A percentile compares a stretch with the other conserved stretches of the same genome.
Conservation (phyloP, 2,797 vertebrate genomes). For the Macrochelys suwanniensis region DNA sequence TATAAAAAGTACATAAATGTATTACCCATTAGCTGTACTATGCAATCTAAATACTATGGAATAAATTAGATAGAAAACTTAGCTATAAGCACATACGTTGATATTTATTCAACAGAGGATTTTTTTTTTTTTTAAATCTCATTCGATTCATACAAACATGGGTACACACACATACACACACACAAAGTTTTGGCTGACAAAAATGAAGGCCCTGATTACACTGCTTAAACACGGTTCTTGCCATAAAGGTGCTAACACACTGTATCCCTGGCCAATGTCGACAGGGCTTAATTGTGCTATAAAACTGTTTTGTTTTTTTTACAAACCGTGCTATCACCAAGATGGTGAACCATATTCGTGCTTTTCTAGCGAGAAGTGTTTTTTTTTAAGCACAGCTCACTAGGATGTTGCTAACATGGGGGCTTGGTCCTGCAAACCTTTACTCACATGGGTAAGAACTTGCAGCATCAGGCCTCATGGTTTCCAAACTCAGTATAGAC, state of each 20-base stretch:
- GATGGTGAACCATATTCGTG: not conserved
- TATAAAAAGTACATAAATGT: slow-evolving; percentile 79
- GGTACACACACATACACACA: slow-evolving; percentile 1
- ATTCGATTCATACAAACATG: slow-evolving; percentile 78
- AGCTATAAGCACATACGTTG: slow-evolving; percentile 87
- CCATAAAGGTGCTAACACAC: slow-evolving; percentile 68
- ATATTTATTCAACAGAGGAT: slow-evolving; percentile 90
- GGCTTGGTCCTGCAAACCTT: slow-evolving; percentile 36
- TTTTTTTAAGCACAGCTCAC: not conserved
- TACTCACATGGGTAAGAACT: not conserved
- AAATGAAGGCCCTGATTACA: slow-evolving; percentile 71
- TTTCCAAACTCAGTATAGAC: slow-evolving; percentile 59
- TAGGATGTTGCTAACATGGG: slow-evolving; percentile 24
- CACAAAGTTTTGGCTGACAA: slow-evolving; percentile 72
- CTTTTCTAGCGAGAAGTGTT: not conserved
- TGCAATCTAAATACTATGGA: slow-evolving; percentile 86
- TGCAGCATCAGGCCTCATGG: slow-evolving; percentile 49
- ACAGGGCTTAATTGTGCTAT: slow-evolving; percentile 53
- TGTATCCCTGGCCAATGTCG: slow-evolving; percentile 45
- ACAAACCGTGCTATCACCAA: slow-evolving; percentile 9
- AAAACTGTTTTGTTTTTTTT: not conserved
- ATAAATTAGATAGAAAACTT: slow-evolving; percentile 93
- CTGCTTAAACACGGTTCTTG: slow-evolving; percentile 49
- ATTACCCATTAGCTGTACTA: slow-evolving; percentile 79
- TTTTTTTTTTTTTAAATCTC: slow-evolving; percentile 76